Conservation (phyloP, 2,888 invertebrate genomes). For the Cremastinae sp. region DNA sequence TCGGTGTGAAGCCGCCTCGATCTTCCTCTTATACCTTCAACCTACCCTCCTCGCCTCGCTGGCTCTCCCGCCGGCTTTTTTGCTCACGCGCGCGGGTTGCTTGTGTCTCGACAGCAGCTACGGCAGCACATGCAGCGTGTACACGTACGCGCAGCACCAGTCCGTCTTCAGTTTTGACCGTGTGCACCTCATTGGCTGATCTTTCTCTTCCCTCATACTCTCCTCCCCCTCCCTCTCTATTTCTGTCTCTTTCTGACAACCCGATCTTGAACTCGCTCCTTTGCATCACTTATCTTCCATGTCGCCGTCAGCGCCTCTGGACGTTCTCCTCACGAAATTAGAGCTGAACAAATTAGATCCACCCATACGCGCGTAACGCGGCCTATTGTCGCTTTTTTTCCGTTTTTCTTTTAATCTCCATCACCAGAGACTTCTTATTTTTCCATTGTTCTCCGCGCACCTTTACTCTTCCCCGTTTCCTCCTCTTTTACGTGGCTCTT, state of each 20-base stretch:
- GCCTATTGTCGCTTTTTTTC: constrained; percentile 20
- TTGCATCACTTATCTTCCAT: constrained; percentile 67
- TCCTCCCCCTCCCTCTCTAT: constrained; percentile 26
- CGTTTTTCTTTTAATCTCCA: constrained; percentile 25
- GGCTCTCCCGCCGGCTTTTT: constrained; percentile 24
- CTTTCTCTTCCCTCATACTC: constrained; percentile 47
- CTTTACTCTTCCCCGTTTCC: background rate
- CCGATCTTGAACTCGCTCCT: constrained; percentile 60
- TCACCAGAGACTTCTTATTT: constrained; percentile 26
- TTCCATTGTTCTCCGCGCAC: constrained; percentile 1
- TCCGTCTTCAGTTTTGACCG: constrained; percentile 65
- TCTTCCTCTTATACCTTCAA: constrained; percentile 66
- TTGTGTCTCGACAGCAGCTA: constrained; percentile 52
- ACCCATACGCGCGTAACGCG: constrained; percentile 63
- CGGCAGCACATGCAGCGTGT: constrained; percentile 51
- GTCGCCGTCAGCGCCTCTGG: constrained; percentile 65
- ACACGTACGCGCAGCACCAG: constrained; percentile 59
- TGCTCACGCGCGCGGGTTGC: constrained; percentile 25
- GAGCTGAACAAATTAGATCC: constrained; percentile 66
- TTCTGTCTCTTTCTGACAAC: constrained; percentile 29
- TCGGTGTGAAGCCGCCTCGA: constrained; percentile 75
- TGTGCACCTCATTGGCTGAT: constrained; percentile 63
- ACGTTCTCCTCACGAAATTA: constrained; percentile 65
- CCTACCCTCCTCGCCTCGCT: constrained; percentile 54
- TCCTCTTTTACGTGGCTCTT: too few species aligned